phyloP scores from a whole-genome alignment of 2,888 invertebrate genomes.

The Cetonia aurata region DNA sequence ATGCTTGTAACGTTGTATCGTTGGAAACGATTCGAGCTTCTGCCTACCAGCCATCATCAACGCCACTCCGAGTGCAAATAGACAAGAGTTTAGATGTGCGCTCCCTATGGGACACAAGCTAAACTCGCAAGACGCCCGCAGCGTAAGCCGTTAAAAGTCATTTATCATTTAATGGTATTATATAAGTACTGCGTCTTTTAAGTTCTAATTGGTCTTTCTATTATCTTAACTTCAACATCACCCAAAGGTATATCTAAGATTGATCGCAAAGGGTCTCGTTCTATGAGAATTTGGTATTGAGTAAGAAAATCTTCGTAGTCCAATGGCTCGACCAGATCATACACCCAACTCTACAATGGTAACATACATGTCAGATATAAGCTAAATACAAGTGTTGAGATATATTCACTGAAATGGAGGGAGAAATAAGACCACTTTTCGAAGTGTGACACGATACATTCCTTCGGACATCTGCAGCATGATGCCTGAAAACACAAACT shows the following conservation, averaged over 20 bases:
- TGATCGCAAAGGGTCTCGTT: slow-evolving; percentile 82
- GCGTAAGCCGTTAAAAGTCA: too few species aligned
- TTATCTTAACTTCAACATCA: slow-evolving; percentile 84
- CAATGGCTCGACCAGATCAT: slow-evolving; percentile 89
- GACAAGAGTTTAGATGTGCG: too few species aligned
- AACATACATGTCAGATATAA: slow-evolving; percentile 7
- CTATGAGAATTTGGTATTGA: slow-evolving; percentile 79
- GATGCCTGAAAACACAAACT: slow-evolving; percentile 70
- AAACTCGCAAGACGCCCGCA: too few species aligned
- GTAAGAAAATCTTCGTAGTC: slow-evolving; percentile 91
- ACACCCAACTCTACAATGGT: slow-evolving; percentile 65
- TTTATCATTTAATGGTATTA: too few species aligned
- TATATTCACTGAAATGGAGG: slow-evolving; percentile 58
- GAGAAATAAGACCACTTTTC: slow-evolving; percentile 59
- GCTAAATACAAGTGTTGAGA: background rate
- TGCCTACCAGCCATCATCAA: too few species aligned
- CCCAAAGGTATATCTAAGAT: slow-evolving; percentile 86
- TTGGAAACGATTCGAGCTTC: too few species aligned
- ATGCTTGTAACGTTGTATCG: too few species aligned
- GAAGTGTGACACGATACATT: slow-evolving; percentile 72
- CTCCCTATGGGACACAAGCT: too few species aligned
- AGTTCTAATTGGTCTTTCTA: slow-evolving; percentile 89
- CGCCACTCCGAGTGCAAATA: too few species aligned
- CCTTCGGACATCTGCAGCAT: slow-evolving; percentile 81
- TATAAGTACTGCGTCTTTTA: too few species aligned